These are phyloP conservation scores for Reticulitermes lucifugus DNA, from an alignment of 2,888 invertebrate genomes.

Conservation along the genomic window DNA sequence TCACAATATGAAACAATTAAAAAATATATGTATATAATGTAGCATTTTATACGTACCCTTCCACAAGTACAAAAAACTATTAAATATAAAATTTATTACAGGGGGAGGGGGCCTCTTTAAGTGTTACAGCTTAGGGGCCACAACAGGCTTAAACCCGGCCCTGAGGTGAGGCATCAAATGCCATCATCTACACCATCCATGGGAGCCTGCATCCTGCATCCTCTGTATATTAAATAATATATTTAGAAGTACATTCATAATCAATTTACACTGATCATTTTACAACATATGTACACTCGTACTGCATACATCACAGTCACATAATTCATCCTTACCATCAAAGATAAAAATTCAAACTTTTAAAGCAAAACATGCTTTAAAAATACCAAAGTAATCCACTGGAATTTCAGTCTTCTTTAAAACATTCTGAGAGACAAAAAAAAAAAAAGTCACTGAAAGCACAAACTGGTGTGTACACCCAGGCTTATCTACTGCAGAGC, in stretches of 20 bases:
- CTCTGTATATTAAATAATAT: too few species aligned
- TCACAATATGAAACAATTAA: too few species aligned
- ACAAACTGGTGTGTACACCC: neutral
- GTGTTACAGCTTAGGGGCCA: too few species aligned
- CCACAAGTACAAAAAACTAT: too few species aligned
- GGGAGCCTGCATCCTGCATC: too few species aligned
- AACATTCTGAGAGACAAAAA: neutral
- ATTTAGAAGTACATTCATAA: neutral
- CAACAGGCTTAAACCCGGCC: too few species aligned
- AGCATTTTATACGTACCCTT: too few species aligned
- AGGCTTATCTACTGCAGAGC: neutral
- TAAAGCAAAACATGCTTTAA: neutral
- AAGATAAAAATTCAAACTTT: neutral
- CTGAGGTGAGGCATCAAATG: too few species aligned
- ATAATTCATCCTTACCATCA: neutral
- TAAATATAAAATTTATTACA: too few species aligned
- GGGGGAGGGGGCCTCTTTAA: too few species aligned
- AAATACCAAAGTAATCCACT: neutral
- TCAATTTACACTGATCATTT: neutral
- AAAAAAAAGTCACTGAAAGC: neutral
- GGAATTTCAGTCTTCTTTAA: neutral
- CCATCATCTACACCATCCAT: too few species aligned
- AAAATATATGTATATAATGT: too few species aligned
- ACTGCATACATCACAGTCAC: neutral
- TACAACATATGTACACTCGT: neutral